Evolutionary conservation across 30 jellyfish, hydroid and myxozoan genomes (phyloP), one percentile per base, ranked within the genome.

Genomic region (Cassiopea andromeda): DNA sequence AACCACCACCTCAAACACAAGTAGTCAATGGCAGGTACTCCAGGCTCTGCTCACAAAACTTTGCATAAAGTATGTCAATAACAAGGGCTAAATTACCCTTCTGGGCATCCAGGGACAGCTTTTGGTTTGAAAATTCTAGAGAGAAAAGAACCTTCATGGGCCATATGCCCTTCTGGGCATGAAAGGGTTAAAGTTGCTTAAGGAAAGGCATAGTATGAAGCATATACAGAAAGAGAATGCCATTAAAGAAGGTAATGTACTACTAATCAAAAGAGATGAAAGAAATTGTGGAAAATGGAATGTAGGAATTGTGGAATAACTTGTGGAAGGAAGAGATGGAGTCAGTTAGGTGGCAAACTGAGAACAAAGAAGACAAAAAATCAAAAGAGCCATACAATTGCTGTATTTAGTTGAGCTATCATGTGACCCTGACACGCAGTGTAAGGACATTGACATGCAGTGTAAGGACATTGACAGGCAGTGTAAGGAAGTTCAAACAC

Each of bases 351-450:
- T 85, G 46, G 93, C 85, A 12, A 60, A 72, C 82, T 78, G 78
- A 76, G 87, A 46, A 50, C 95, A n/a, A 81, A 87, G 68, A 86
- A 92, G 69, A n/a, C 75, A 74, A 46, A 43, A 18, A 48, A n/a
- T 92, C 50, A 96, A 92, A 47, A 48, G 98, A 66, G 90, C 98
- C 6, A 69, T 86, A 69, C 90, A 92, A 64, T 84, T 58, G 27
- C 80, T 91, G 7, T 91, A 74, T 67, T 89, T 95, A 19, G 44
- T 83, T 50, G 95, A 91, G 69, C 82, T 91, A 46, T 1, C 96
- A 75, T 82, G 94, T 68, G 94, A 90, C 7, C 15, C 38, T 43
- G 87, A 15, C 45, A 66, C 45, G 18, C 43, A 66, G 75, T 13
- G 75, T n/a, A 38, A 2, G 79, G 50, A 19, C 49, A 17, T 7